Evolutionary conservation across 2,797 vertebrate genomes (phyloP).

Genomic region (Dryobates pubescens): DNA sequence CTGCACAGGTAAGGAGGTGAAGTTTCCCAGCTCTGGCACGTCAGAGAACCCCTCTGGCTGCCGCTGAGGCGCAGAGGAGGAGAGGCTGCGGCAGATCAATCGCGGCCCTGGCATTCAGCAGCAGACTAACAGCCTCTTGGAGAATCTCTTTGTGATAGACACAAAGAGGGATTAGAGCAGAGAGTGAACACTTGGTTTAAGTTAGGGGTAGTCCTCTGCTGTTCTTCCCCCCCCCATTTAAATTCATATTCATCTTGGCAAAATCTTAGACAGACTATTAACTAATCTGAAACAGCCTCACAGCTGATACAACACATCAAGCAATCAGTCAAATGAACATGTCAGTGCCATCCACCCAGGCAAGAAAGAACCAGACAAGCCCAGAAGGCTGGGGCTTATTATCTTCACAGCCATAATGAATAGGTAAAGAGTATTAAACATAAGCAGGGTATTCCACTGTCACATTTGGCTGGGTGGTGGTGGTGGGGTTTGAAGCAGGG

Average conservation of each 20-base stretch:
- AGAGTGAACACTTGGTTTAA: conserved; percentile 14
- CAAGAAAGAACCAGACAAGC: neutral
- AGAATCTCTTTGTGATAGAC: conserved; percentile 57
- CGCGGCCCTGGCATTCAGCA: neutral
- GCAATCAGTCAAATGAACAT: conserved; percentile 10
- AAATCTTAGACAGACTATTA: neutral
- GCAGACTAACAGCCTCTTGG: neutral
- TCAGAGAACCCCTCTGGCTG: neutral
- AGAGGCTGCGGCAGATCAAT: conserved; percentile 6
- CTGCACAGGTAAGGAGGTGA: neutral
- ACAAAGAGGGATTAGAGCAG: conserved; percentile 39
- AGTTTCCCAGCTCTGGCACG: neutral
- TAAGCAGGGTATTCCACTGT: neutral
- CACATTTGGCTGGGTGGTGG: neutral
- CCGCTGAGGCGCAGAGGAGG: neutral
- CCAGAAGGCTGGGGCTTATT: conserved; percentile 27
- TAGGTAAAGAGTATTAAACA: neutral
- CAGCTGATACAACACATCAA: conserved; percentile 16
- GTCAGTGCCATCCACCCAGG: conserved; percentile 26
- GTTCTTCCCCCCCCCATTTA: conserved; percentile 34
- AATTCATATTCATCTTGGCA: conserved; percentile 18
- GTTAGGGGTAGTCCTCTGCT: conserved; percentile 32
- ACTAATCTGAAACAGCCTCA: neutral
- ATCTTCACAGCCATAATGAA: conserved; percentile 21
- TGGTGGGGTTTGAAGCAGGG: neutral